Conservation (phyloP, 2,113 vertebrate species). For the Ochotona princeps region DNA sequence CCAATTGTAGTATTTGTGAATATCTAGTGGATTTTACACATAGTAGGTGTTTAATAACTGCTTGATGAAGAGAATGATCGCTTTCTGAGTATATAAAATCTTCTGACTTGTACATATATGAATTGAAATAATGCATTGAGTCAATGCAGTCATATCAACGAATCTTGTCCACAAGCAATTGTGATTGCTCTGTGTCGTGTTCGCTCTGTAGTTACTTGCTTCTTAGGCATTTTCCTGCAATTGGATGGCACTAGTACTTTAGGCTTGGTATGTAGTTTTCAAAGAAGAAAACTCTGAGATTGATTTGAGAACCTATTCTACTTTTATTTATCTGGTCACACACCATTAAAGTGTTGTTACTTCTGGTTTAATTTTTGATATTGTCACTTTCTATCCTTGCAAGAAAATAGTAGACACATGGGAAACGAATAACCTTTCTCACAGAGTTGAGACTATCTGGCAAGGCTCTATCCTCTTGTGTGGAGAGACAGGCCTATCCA, state of each 20-base stretch:
- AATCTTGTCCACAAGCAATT: not conserved
- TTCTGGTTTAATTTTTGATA: not conserved
- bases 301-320: not conserved
- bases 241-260: not conserved
- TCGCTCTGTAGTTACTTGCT: not conserved
- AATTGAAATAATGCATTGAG: not conserved
- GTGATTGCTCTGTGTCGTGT: not conserved
- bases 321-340: not conserved
- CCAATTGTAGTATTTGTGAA: not conserved
- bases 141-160: not conserved
- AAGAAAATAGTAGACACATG: not conserved
- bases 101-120: not conserved
- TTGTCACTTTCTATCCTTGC: not conserved
- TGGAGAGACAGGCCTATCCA: not conserved
- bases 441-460: not conserved
- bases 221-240: not conserved
- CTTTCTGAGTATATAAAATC: not conserved
- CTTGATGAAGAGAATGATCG: not conserved
- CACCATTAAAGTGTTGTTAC: not conserved
- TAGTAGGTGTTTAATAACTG: not conserved
- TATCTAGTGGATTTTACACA: not conserved
- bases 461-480: not conserved
- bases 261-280: not conserved
- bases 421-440: not conserved
- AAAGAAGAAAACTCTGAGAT: constrained; percentile 18